These are phyloP conservation scores for Microplitis manilae DNA, from an alignment of 2,888 invertebrate species.

Conservation along the genomic window DNA sequence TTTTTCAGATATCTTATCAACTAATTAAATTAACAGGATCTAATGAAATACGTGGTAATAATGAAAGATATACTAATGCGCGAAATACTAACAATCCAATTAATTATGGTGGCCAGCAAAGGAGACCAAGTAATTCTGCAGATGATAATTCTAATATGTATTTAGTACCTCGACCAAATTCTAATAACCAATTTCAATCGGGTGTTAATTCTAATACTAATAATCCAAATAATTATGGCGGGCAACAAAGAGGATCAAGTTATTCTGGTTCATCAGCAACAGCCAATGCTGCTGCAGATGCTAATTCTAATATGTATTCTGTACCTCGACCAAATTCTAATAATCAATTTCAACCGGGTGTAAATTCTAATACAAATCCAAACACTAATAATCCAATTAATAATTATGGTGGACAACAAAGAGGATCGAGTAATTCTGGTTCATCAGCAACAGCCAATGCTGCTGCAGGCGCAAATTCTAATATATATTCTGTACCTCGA, in stretches of 20 bases:
- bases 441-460: too few relatives aligned
- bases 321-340: not conserved
- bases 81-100: too few relatives aligned
- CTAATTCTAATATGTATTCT: constrained; percentile 35
- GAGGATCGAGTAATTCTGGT: too few relatives aligned
- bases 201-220: too few relatives aligned
- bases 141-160: not conserved
- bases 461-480: too few relatives aligned
- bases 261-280: constrained; percentile 21
- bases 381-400: too few relatives aligned
- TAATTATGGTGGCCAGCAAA: too few relatives aligned
- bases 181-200: not conserved
- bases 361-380: constrained; percentile 16
- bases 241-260: not conserved
- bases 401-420: too few relatives aligned
- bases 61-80: too few relatives aligned
- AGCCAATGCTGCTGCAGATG: constrained; percentile 38
- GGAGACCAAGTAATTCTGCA: not conserved
- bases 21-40: constrained; percentile 3
- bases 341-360: not conserved
- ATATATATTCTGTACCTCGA: too few relatives aligned
- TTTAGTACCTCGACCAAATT: not conserved
- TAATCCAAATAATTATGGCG: too few relatives aligned
- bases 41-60: not conserved
- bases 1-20: not conserved